phyloP scores from a whole-genome alignment of 2,888 invertebrate species.

The Drosophila incognita region DNA sequence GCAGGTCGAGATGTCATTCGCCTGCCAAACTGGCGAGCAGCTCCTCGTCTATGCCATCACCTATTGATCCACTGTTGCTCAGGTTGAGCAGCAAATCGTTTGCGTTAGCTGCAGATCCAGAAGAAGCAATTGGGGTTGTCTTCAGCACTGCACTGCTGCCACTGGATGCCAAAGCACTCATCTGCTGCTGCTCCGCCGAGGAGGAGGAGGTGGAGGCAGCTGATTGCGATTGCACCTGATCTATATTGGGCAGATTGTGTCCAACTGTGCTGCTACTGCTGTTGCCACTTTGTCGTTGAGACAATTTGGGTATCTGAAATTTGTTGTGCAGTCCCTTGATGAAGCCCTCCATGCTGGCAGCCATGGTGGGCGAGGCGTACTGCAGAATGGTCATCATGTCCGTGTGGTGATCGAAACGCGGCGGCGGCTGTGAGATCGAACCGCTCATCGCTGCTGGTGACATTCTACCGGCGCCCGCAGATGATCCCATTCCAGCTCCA shows the following conservation, averaged over 20 bases:
- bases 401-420: conserved; percentile 81
- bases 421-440: conserved; percentile 78
- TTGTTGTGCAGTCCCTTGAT: conserved; percentile 92
- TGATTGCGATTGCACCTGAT: conserved; percentile 15
- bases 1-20: conserved; percentile 62
- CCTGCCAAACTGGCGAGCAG: conserved; percentile 72
- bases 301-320: conserved; percentile 94
- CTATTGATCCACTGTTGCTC: conserved; percentile 24
- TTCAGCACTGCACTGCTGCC: conserved; percentile 19
- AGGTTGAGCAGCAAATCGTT: conserved; percentile 50
- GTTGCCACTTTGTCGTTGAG: conserved; percentile 84
- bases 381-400: conserved; percentile 86
- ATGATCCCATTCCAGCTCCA: conserved; percentile 21
- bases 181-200: conserved; percentile 22
- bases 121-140: conserved; percentile 6
- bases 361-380: conserved; percentile 86
- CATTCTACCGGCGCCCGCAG: conserved; percentile 40
- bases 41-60: conserved; percentile 71
- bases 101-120: neutral
- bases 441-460: conserved; percentile 64
- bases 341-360: conserved; percentile 89
- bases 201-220: conserved; percentile 23
- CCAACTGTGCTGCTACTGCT: conserved; percentile 28
- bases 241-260: conserved; percentile 31
- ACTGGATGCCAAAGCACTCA: conserved; percentile 22